Evolutionary conservation across 2,888 invertebrate species (phyloP), one percentile per base, ranked within the genome.

Genomic region (Xylota sylvarum): DNA sequence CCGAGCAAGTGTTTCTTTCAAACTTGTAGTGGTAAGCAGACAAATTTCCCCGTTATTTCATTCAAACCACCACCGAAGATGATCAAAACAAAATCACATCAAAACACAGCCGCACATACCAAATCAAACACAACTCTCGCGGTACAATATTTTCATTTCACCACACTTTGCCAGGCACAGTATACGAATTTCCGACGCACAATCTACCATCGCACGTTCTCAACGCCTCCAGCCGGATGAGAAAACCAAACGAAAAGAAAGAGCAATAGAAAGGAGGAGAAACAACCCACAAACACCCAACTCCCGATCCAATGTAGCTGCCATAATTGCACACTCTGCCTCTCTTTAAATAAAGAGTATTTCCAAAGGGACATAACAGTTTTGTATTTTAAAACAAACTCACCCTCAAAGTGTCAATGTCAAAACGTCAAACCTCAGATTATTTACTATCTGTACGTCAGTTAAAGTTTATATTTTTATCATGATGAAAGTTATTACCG

Each of bases 151-250:
- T 30, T 27, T 12, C 10, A 27, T 32, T 48, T 62, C 78, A 69
- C 70, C 70, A 72, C 9, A 40, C 67, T 14, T 58, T 37, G n/a
- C 19, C 30, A n/a, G 4, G 35, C 43, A 72, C 46, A 60, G 32
- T 37, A 35, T 12, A 62, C 12, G 70, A 35, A 46, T 79, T 72
- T 79, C 79, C 85, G 85, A 85, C 81, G 85, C 85, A 81, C 37
- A 14, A 30, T 48, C 50, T 65, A 7, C 10, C 80, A 62, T 80
- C 69, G 84, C 84, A 62, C 10, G 35, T n/a, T 23, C 19, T 30
- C 37, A 62, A 55, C 55, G 78, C 35, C 14, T 27, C 7, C 58
- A 10, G 12, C 50, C 32, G 56, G 40, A 37, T 7, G 5, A 40
- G 17, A 30, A 58, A 40, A 30, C 30, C 46, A 40, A 12, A 4